Percentiles rank a stretch among this genome's conserved stretches.
Conservation (phyloP, 1,140 invertebrate genomes). For the Leptinotarsa lineolata region DNA sequence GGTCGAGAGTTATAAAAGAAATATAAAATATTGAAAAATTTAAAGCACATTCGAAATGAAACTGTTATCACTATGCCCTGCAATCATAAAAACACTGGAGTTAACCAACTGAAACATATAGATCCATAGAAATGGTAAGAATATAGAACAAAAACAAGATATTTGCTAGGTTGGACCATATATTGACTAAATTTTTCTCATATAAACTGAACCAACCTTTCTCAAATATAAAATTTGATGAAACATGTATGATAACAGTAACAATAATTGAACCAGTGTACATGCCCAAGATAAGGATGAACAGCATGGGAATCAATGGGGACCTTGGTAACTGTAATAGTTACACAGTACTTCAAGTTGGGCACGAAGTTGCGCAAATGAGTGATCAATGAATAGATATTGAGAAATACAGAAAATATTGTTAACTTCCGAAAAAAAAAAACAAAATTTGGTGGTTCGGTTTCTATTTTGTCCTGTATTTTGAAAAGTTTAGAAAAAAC, state of each 20-base stretch:
- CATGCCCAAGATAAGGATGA: too few species aligned
- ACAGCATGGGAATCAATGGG: too few species aligned
- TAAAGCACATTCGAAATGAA: slow-evolving; percentile 8
- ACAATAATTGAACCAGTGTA: too few species aligned
- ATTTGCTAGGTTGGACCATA: neutral
- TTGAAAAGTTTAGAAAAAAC: neutral
- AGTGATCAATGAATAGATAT: neutral
- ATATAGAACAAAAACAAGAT: neutral
- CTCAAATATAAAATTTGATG: neutral
- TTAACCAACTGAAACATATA: slow-evolving; percentile 5
- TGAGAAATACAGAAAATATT: neutral
- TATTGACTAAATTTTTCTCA: neutral
- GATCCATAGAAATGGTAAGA: slow-evolving; percentile 10
- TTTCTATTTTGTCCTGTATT: neutral
- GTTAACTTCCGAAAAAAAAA: neutral
- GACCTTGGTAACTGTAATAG: neutral
- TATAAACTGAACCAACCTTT: slow-evolving; percentile 1
- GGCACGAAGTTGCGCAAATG: neutral
- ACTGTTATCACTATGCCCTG: neutral
- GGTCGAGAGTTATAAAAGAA: neutral
- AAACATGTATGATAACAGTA: neutral
- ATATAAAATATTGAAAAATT: slow-evolving; percentile 1
- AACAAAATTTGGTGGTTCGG: neutral
- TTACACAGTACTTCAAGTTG: neutral
- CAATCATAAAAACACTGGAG: slow-evolving; percentile 3